A percentile compares a stretch with the other conserved stretches of the same genome.
phyloP scores from a whole-genome alignment of 2,797 vertebrate genomes.

The Sylvilagus floridanus region DNA sequence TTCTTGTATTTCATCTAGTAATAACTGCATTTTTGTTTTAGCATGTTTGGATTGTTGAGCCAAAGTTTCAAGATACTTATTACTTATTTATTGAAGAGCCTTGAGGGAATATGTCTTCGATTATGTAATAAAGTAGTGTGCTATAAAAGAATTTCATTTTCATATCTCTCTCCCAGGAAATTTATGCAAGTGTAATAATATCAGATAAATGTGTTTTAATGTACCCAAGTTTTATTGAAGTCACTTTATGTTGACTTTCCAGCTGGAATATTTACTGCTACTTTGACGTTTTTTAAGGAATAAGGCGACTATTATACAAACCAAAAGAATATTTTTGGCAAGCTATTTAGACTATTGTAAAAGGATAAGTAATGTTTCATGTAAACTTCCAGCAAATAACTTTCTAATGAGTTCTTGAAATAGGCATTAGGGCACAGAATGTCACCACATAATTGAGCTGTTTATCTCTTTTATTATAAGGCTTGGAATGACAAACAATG shows the following conservation, averaged over 20 bases:
- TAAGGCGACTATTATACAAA: conserved; percentile 58
- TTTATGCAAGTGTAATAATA: not conserved
- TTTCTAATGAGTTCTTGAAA: conserved; percentile 66
- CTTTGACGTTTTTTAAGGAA: conserved; percentile 23
- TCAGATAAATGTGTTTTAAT: not conserved
- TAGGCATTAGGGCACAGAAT: conserved; percentile 43
- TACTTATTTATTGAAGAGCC: conserved; percentile 12
- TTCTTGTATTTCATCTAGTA: not conserved
- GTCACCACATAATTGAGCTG: conserved; percentile 59
- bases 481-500: conserved; percentile 1
- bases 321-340: not conserved
- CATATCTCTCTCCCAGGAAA: not conserved
- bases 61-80: not conserved
- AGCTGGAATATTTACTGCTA: conserved; percentile 28
- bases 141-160: not conserved
- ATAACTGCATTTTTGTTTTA: not conserved
- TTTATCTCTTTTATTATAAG: conserved; percentile 61
- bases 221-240: not conserved
- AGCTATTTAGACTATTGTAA: conserved; percentile 24
- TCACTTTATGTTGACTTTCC: conserved; percentile 57
- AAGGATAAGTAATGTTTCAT: not conserved
- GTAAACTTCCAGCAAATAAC: conserved; percentile 60
- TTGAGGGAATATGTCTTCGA: not conserved
- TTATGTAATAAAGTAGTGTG: not conserved
- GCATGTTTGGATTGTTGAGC: not conserved